Base-by-base conservation (phyloP, 2,113 vertebrate species). In the Dipodomys merriami region DNA sequence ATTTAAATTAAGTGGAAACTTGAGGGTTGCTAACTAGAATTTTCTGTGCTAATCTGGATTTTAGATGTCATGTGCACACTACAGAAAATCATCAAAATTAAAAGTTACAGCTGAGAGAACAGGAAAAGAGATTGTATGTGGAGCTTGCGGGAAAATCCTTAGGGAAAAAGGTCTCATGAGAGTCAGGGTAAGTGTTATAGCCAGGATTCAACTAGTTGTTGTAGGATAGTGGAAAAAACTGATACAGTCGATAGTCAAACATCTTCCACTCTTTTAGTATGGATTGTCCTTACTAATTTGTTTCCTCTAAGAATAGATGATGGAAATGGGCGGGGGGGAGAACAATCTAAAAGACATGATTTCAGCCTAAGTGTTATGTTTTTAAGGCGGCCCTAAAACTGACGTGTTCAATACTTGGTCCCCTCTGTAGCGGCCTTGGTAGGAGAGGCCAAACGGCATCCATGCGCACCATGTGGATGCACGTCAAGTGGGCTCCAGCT, bases 1-100 rank as follows among this genome's bases (percentile, higher is more conserved):
- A 84, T 79, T 90, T 91, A 94, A 84, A 77, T 60, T 83, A 72
- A 91, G 35, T 68, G 30, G 65, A 89, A 95, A 94, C 30, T 57
- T 18, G 39, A 9, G 71, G 39, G 12, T 39, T 44, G 20, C 30
- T 65, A 76, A 79, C 33, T 60, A 44, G n/a, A 71, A 44, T 73
- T 86, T 85, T 67, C 73, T 25, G 9, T 30, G 25, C 94, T 91
- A n/a, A 71, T 94, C 53, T 91, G 23, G 57, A 88, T 86, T 96
- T 92, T 92, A 22, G 73, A 74, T 86, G 67, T n/a, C 82, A 73
- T 65, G 30, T 67, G 76, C 73, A 35, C 33, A 79, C 19, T 82
- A 62, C 1, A 72, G 73, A 35, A 86, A 92, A 74, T 11, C 65
- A 53, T 7, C 67, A 88, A 80, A 91, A 57, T 88, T 27, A 73